Evolutionary conservation across 2,113 vertebrate genomes (phyloP).

Genomic region (Podocnemis expansa): DNA sequence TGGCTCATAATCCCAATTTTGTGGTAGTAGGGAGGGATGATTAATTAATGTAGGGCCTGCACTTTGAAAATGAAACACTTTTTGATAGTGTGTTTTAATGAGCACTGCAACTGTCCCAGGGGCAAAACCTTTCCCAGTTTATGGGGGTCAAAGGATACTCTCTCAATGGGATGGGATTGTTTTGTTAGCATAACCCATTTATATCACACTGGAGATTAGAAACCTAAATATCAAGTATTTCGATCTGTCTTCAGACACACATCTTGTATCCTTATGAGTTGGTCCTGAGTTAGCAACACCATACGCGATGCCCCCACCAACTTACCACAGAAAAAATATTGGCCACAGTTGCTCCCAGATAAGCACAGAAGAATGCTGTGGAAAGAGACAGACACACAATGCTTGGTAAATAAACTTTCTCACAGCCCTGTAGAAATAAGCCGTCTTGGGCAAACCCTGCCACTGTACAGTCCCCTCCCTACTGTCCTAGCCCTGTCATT

Average conservation of each 20-base stretch:
- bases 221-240: background rate
- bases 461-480: background rate
- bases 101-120: fast-evolving
- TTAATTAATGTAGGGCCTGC: fast-evolving
- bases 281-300: background rate
- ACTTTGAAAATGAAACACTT: background rate
- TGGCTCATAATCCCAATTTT: background rate
- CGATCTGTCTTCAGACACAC: background rate
- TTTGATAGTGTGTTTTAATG: background rate
- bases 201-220: background rate
- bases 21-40: background rate
- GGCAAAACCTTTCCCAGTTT: background rate
- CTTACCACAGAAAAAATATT: slow-evolving; percentile 89
- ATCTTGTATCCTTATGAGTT: no score
- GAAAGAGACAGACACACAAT: slow-evolving; percentile 1
- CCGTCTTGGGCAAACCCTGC: background rate
- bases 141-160: fast-evolving
- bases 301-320: no score
- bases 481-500: fast-evolving
- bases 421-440: background rate
- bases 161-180: background rate
- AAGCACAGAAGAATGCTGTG: slow-evolving; percentile 87
- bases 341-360: slow-evolving; percentile 86
- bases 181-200: background rate
- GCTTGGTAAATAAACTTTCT: background rate